These are phyloP conservation scores for Brachionus calyciflorus DNA, from an alignment of 1,140 invertebrate species.

Conservation along the genomic window DNA sequence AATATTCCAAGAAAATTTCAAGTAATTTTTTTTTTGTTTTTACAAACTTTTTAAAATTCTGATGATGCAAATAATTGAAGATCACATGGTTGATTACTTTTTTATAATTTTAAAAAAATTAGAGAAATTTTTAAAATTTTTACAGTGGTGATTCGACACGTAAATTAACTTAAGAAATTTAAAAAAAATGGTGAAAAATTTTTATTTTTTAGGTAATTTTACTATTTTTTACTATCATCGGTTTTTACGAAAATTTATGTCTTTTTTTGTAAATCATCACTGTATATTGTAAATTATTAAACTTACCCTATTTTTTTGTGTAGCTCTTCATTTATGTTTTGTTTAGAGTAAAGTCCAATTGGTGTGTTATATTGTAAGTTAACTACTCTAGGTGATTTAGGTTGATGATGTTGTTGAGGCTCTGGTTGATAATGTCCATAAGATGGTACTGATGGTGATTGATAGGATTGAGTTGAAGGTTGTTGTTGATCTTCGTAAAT, in stretches of 20 bases:
- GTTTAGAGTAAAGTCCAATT: slow-evolving; percentile 50
- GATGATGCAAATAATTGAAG: background rate
- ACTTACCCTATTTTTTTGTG: slow-evolving; percentile 44
- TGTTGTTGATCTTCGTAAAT: slow-evolving; percentile 44
- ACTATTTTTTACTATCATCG: no score
- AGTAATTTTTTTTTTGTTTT: background rate
- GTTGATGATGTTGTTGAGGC: slow-evolving; percentile 11
- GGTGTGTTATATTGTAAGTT: slow-evolving; percentile 50
- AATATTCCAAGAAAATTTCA: background rate
- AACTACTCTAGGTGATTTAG: slow-evolving; percentile 60
- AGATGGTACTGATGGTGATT: background rate
- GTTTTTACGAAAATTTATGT: no score
- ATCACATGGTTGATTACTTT: background rate
- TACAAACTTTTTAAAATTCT: slow-evolving; percentile 11
- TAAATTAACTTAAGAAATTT: no score
- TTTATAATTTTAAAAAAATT: background rate
- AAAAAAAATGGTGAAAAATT: no score
- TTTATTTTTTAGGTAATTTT: no score
- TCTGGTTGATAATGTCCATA: background rate
- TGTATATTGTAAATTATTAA: background rate
- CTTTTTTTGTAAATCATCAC: no score
- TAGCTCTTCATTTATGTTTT: slow-evolving; percentile 49
- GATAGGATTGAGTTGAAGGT: background rate
- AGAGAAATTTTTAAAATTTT: no score
- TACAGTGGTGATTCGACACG: no score